phyloP scores from a whole-genome alignment of 1,140 invertebrate species.

The Diorhabda sublineata region DNA sequence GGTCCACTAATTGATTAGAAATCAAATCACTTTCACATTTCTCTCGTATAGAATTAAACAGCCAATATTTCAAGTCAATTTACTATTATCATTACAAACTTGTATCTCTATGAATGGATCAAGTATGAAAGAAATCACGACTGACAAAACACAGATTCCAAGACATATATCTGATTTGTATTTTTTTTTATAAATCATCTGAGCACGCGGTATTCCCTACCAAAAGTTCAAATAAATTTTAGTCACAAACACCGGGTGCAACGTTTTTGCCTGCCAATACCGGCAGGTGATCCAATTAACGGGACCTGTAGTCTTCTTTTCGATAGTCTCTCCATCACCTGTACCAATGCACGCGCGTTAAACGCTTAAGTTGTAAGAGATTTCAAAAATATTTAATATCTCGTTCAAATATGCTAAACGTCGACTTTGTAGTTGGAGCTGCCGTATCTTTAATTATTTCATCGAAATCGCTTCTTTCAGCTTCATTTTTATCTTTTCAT shows the following conservation, averaged over 20 bases:
- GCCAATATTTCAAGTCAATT: too few relatives aligned
- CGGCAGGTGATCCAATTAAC: slow-evolving; percentile 43
- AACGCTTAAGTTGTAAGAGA: slow-evolving; percentile 19
- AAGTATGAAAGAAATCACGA: too few relatives aligned
- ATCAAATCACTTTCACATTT: too few relatives aligned
- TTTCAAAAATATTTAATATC: slow-evolving; percentile 26
- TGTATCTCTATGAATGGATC: too few relatives aligned
- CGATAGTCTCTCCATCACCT: slow-evolving; percentile 33
- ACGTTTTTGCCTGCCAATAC: slow-evolving; percentile 22
- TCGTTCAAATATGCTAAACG: slow-evolving; percentile 2
- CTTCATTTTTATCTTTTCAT: too few relatives aligned
- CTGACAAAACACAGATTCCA: too few relatives aligned
- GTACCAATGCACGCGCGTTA: slow-evolving; percentile 29
- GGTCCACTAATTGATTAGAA: too few relatives aligned
- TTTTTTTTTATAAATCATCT: too few relatives aligned
- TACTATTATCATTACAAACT: too few relatives aligned
- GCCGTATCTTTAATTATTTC: background rate
- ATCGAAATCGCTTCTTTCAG: background rate
- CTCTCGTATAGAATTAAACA: too few relatives aligned
- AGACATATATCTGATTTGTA: too few relatives aligned
- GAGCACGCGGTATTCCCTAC: background rate
- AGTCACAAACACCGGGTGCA: slow-evolving; percentile 15
- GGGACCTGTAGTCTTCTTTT: slow-evolving; percentile 39
- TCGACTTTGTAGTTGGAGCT: background rate
- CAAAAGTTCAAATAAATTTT: slow-evolving; percentile 9